Conservation (phyloP, 2,888 invertebrate genomes). For the Oscheius onirici region DNA sequence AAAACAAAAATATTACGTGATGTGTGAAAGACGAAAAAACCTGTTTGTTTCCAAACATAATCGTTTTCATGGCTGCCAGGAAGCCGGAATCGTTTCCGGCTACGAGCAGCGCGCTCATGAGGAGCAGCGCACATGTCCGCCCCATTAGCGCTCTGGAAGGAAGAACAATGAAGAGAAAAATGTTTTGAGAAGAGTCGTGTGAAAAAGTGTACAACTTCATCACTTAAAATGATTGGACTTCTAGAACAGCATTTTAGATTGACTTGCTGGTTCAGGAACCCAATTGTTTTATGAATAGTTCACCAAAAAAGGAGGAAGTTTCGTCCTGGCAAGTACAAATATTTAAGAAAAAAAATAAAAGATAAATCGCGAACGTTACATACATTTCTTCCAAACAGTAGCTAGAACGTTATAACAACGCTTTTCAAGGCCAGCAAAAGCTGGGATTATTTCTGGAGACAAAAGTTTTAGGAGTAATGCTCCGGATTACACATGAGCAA, state of each 20-base stretch:
- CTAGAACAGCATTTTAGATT: too few relatives aligned
- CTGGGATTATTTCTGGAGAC: too few relatives aligned
- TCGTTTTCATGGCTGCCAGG: constrained; percentile 37
- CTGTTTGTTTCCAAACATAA: constrained; percentile 34
- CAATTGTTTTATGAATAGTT: too few relatives aligned
- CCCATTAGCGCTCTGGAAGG: constrained; percentile 5
- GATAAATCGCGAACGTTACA: too few relatives aligned
- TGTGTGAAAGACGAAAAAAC: constrained; percentile 16
- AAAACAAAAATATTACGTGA: constrained; percentile 7
- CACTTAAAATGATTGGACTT: neutral
- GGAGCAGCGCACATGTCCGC: constrained; percentile 28
- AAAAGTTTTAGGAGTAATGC: neutral
- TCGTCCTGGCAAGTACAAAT: too few relatives aligned
- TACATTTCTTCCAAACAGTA: too few relatives aligned
- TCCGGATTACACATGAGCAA: constrained; percentile 24
- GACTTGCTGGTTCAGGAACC: too few relatives aligned
- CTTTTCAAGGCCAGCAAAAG: too few relatives aligned
- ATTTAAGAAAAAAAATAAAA: too few relatives aligned
- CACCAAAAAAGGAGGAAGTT: too few relatives aligned
- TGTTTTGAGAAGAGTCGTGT: neutral
- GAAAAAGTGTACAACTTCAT: neutral
- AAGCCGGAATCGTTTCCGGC: constrained; percentile 37
- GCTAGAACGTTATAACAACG: too few relatives aligned
- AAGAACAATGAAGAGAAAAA: neutral
- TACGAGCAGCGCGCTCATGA: constrained; percentile 26